Evolutionary conservation across 2,888 invertebrate genomes (phyloP).

Genomic region (Cenopis cana): DNA sequence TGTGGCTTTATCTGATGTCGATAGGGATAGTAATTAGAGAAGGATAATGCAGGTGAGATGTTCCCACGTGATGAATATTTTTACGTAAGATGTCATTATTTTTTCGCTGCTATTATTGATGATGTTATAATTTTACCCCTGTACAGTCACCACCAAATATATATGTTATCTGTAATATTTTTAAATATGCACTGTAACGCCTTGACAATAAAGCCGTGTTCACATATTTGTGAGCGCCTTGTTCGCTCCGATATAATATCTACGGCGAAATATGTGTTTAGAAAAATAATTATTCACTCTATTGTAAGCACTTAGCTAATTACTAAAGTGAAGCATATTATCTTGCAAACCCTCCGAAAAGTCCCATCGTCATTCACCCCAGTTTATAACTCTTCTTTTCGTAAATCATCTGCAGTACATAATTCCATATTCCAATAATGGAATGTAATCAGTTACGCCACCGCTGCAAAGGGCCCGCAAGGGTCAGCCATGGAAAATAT

Average conservation of each 20-base stretch:
- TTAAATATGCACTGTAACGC: too few species aligned
- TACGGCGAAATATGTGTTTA: neutral
- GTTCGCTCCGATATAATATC: too few species aligned
- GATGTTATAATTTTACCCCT: neutral
- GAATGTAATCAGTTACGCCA: slow-evolving; percentile 74
- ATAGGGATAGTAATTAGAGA: slow-evolving; percentile 79
- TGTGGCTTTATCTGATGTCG: slow-evolving; percentile 75
- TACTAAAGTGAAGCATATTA: neutral
- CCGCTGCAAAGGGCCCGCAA: slow-evolving; percentile 68
- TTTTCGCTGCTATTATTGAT: neutral
- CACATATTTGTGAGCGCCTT: too few species aligned
- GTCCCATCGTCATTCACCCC: slow-evolving; percentile 25
- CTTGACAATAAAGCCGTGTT: too few species aligned
- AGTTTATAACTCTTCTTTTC: slow-evolving; percentile 39
- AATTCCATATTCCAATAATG: slow-evolving; percentile 73
- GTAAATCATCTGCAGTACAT: slow-evolving; percentile 60
- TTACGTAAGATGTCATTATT: slow-evolving; percentile 17
- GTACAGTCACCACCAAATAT: neutral
- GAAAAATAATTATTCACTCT: neutral
- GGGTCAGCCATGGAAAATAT: slow-evolving; percentile 70
- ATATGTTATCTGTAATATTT: too few species aligned
- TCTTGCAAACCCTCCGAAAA: slow-evolving; percentile 3
- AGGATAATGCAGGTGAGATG: slow-evolving; percentile 70
- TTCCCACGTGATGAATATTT: slow-evolving; percentile 66
- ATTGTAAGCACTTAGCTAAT: slow-evolving; percentile 4